Base-by-base conservation (phyloP, 1,140 invertebrate species). In the Magallana gigas region DNA sequence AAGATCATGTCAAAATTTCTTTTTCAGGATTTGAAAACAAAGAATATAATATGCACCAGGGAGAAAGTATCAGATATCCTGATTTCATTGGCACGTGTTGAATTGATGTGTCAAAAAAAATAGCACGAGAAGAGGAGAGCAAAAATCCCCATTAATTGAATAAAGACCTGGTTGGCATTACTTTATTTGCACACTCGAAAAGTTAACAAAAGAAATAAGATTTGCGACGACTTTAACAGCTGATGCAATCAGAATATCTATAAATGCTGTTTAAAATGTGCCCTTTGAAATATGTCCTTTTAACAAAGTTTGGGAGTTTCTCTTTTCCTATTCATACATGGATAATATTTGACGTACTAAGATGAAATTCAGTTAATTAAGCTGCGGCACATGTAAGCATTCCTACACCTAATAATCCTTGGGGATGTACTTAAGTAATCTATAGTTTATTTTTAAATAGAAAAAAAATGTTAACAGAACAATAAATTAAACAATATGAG, bases 31-130 rank as follows among this genome's bases (percentile, higher is more conserved):
- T 76, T 76, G 9, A 36, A 76, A 76, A 48, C 36, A 48, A 18
- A 76, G 36, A 48, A 76, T 18, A 76, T 76, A 76, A 29, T 76
- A 29, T 76, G 36, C 23, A 76, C 68, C 1, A 11, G 23, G 36
- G 23, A 76, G 14, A 36, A 76, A 76, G 29, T 76, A 18, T 76
- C 68, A 76, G 68, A 36, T 76, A 9, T 76, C 68, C 12, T 29
- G 23, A 18, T 29, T 29, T 36, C 68, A 29, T 18, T 23, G 23
- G 68, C 68, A 76, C 23, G 29, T 11, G 23, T 36, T 76, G 23
- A 76, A 29, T 29, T 36, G 68, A 76, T 29, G 68, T 76, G 68
- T 76, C 68, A 76, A 8, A 29, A 76, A 76, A 76, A 29, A 29
- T 29, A 48, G 0, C 36, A 5, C 2, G 36, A 48, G 36, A 48